Percentiles rank a stretch among this genome's conserved stretches.
Evolutionary conservation across 2,113 vertebrate genomes (phyloP).

Genomic region (Hydrolagus affinis): DNA sequence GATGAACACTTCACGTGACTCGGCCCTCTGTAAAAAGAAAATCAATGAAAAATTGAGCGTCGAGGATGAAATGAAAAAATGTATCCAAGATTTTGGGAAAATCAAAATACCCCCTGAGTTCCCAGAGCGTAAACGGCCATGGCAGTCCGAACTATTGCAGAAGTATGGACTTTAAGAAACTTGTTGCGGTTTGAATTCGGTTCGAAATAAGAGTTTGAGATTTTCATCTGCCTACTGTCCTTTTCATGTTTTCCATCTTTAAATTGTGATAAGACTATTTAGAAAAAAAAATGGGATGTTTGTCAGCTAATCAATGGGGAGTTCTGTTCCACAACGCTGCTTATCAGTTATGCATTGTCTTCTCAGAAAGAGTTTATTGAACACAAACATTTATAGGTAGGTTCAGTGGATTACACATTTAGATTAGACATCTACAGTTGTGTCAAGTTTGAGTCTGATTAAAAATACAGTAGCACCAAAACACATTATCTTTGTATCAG

Average conservation of each 20-base stretch:
- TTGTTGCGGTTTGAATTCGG: not conserved
- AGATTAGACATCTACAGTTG: not conserved
- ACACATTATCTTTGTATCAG: not conserved
- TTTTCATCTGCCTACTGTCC: not conserved
- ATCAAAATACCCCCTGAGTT: conserved; percentile 80
- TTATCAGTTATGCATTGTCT: not conserved
- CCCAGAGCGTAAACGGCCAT: conserved; percentile 74
- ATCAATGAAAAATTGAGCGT: conserved; percentile 70
- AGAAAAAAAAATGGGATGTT: not conserved
- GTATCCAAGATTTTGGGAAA: conserved; percentile 79
- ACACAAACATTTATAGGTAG: not conserved
- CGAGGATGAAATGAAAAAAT: conserved; percentile 84
- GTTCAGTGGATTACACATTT: not conserved
- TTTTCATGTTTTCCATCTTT: not conserved
- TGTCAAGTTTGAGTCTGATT: not conserved
- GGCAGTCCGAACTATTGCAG: conserved; percentile 80
- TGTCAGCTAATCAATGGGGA: not conserved
- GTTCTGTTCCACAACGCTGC: not conserved
- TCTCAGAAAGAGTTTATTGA: not conserved
- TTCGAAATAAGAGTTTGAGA: conserved; percentile 18
- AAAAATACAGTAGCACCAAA: conserved; percentile 21
- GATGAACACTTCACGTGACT: conserved; percentile 70
- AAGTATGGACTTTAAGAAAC: conserved; percentile 70
- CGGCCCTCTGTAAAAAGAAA: conserved; percentile 73
- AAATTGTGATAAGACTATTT: conserved; percentile 7